These are phyloP conservation scores for Nerophis ophidion DNA, from an alignment of 2,113 vertebrate genomes.

Conservation along the genomic window DNA sequence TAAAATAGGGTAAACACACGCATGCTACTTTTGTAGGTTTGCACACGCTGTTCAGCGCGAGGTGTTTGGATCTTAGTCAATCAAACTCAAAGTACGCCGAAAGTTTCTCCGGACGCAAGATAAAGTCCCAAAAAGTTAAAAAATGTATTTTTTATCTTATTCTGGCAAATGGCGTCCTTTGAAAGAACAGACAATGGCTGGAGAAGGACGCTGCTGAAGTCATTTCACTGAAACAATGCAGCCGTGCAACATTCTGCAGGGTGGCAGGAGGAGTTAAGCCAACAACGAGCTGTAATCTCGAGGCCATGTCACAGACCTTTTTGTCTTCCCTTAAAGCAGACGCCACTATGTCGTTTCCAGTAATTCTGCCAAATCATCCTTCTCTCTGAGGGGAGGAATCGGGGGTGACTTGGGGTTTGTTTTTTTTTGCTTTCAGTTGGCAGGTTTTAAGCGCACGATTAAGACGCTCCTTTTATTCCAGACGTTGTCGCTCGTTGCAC, in stretches of 20 bases:
- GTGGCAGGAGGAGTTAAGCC: constrained; percentile 47
- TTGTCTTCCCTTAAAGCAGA: constrained; percentile 55
- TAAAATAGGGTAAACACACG: no score
- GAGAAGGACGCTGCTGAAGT: constrained; percentile 31
- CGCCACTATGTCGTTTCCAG: constrained; percentile 54
- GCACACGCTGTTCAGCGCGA: no score
- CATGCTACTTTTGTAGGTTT: no score
- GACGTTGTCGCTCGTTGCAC: constrained; percentile 34
- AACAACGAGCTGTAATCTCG: constrained; percentile 32
- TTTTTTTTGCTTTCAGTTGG: constrained; percentile 34
- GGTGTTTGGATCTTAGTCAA: no score
- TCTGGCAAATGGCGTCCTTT: constrained; percentile 56
- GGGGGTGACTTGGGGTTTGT: constrained; percentile 47
- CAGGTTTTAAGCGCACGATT: constrained; percentile 36
- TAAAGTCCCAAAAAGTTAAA: not conserved
- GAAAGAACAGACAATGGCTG: constrained; percentile 49
- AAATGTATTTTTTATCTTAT: constrained; percentile 5
- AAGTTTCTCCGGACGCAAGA: constrained; percentile 21
- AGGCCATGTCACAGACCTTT: constrained; percentile 36
- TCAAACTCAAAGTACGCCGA: constrained; percentile 11
- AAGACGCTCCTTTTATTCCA: constrained; percentile 23
- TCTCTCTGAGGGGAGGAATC: constrained; percentile 50
- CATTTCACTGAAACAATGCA: constrained; percentile 56
- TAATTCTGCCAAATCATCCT: constrained; percentile 49
- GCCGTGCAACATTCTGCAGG: constrained; percentile 37